Evolutionary conservation across 2,888 invertebrate genomes (phyloP).

Genomic region (Oligia latruncula): DNA sequence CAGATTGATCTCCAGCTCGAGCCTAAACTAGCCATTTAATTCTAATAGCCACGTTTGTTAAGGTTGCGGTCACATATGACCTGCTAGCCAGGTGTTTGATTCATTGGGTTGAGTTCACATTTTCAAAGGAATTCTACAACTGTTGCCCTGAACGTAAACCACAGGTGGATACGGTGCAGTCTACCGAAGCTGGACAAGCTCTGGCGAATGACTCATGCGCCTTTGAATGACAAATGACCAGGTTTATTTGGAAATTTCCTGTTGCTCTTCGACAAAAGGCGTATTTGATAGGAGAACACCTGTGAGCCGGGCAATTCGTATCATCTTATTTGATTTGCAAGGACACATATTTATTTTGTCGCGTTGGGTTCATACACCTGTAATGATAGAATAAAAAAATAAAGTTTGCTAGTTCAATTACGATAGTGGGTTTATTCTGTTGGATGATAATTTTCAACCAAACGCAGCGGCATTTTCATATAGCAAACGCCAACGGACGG

Average conservation of each 20-base stretch:
- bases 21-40: constrained; percentile 7
- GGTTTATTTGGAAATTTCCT: background rate
- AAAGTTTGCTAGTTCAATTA: too few species aligned
- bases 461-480: too few species aligned
- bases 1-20: background rate
- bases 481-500: too few species aligned
- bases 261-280: too few species aligned
- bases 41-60: constrained; percentile 2
- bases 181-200: background rate
- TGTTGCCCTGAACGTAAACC: background rate
- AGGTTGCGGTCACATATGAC: background rate
- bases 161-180: background rate
- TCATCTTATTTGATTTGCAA: background rate
- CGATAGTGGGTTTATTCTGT: too few species aligned
- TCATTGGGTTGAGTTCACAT: constrained; percentile 22
- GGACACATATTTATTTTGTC: background rate
- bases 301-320: background rate
- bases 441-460: too few species aligned
- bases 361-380: background rate
- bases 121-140: constrained; percentile 25
- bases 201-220: background rate
- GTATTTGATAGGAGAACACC: background rate
- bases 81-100: constrained; percentile 1
- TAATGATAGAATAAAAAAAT: too few species aligned
- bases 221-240: constrained; percentile 3